These are phyloP conservation scores for Argyra leucocephala DNA, from an alignment of 2,888 invertebrate genomes.

Conservation along the genomic window DNA sequence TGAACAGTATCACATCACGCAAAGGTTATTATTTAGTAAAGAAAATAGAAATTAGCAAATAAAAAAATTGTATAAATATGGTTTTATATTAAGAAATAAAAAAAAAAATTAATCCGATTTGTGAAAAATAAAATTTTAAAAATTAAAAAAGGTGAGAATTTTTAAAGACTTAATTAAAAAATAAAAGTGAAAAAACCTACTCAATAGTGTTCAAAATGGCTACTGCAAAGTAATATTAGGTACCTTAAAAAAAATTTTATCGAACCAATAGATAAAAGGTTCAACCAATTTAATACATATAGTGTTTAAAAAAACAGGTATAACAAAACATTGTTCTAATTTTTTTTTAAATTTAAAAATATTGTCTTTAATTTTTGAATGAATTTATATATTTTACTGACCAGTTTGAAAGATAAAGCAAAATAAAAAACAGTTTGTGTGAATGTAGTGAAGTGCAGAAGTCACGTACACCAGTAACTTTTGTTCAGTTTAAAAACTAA, in stretches of 20 bases:
- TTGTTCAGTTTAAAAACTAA: too few species aligned
- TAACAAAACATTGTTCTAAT: too few species aligned
- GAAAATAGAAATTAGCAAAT: background rate
- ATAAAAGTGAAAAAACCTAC: background rate
- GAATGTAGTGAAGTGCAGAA: background rate
- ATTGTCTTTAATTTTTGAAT: too few species aligned
- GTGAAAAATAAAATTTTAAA: too few species aligned
- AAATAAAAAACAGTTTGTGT: slow-evolving; percentile 2
- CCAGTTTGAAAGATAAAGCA: too few species aligned
- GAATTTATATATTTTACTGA: too few species aligned
- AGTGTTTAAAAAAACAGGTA: too few species aligned
- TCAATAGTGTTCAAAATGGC: background rate
- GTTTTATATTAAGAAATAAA: background rate
- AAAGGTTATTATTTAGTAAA: background rate
- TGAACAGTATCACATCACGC: background rate
- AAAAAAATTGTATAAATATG: background rate
- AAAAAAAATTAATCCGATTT: background rate
- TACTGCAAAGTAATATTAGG: background rate
- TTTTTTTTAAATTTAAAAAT: too few species aligned
- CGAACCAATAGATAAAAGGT: too few species aligned
- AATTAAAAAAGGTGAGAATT: background rate
- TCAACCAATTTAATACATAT: too few species aligned
- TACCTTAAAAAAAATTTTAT: too few species aligned
- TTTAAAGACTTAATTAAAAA: too few species aligned
- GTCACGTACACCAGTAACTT: slow-evolving; percentile 1